Evolutionary conservation across 2,888 invertebrate genomes (phyloP), one percentile per base, ranked within the genome.

Genomic region (Metalampra italica): DNA sequence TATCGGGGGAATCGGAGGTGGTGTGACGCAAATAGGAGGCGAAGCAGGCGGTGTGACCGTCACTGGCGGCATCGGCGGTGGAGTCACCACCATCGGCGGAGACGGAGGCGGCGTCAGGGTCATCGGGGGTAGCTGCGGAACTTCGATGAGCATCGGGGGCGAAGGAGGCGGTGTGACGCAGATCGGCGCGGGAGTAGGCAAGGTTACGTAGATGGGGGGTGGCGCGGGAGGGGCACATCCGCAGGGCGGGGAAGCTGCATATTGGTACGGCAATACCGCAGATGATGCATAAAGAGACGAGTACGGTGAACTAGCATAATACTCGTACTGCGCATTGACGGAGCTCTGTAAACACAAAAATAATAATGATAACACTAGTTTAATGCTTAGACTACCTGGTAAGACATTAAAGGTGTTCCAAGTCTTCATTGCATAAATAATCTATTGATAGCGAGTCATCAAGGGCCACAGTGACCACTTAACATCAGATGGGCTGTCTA

Each of bases 1-100:
- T 64, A 82, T 68, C 0, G 82, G 82, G 1, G 82, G 79, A 8
- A 68, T 54, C 1, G 76, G 73, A 0, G 84, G 85, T n/a, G 79
- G 82, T 15, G 68, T 76, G 0, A 82, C 70, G 45, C 76, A 77
- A 9, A 84, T 64, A 0, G 84, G 83, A 7, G 84, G 82, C 3
- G 68, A 56, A n/a, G 36, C 2, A 7, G 36, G 36, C 7, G 79
- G 82, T 1, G 69, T 67, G 4, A 85, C 59, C 22, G 72, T 78
- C 43, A 84, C 59, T 0, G 83, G 81, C 40, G 66, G 85, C 7
- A 71, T 53, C 0, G 76, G 62, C 0, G 81, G 80, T 29, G 76
- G 79, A 15, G 64, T 66, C 0, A 80, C 59, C 46, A 68, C 54
- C 46, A 82, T 49, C 0, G 82, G 82, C 0, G 78, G 71, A 1